These are phyloP conservation scores for Chalcis sispes DNA, from an alignment of 2,888 invertebrate species.

Conservation along the genomic window DNA sequence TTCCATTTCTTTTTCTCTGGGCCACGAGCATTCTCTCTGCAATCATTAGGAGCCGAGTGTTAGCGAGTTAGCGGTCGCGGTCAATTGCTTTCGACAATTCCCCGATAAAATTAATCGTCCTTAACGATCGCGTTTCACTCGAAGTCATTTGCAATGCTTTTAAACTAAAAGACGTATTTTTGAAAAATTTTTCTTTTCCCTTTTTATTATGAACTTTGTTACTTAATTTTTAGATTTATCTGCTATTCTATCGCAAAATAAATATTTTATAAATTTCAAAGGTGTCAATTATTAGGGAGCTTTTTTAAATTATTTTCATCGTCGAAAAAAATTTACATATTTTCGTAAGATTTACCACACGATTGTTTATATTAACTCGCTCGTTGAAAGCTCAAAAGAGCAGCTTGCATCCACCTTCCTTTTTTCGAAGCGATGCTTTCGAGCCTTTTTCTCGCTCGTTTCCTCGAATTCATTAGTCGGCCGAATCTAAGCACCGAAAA, in stretches of 20 bases:
- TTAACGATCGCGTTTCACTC: background rate
- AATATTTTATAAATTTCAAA: too few species aligned
- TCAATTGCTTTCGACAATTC: constrained; percentile 19
- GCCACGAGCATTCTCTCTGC: constrained; percentile 10
- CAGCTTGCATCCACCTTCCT: constrained; percentile 41
- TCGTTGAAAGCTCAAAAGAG: too few species aligned
- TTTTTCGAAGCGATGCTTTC: constrained; percentile 33
- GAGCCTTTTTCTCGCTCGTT: background rate
- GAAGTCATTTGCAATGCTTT: background rate
- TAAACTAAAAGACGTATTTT: too few species aligned
- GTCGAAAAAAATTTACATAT: too few species aligned
- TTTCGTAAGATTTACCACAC: too few species aligned
- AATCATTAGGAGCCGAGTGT: constrained; percentile 32
- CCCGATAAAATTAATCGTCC: constrained; percentile 14
- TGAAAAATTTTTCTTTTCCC: too few species aligned
- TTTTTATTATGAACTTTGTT: too few species aligned
- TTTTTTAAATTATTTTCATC: too few species aligned
- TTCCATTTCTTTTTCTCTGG: background rate
- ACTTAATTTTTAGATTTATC: too few species aligned
- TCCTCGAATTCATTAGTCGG: constrained; percentile 71
- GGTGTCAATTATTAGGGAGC: too few species aligned
- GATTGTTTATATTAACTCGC: too few species aligned
- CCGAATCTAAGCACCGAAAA: constrained; percentile 66
- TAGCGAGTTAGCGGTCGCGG: constrained; percentile 31
- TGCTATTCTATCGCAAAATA: too few species aligned